phyloP scores from a whole-genome alignment of 1,140 invertebrate species.

The Holotrichia oblita region DNA sequence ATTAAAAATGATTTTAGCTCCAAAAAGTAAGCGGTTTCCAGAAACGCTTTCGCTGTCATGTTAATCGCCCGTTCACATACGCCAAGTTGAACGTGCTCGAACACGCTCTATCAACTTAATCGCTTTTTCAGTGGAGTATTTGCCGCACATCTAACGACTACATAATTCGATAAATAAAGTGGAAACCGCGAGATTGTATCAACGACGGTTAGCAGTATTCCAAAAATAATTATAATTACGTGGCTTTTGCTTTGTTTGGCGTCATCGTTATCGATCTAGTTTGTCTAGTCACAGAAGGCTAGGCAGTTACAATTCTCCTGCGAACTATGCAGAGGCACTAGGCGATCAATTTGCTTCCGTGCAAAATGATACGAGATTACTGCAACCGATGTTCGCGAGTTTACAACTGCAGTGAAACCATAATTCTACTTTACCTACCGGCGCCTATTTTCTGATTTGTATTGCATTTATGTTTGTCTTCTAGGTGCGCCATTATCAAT shows the following conservation, averaged over 20 bases:
- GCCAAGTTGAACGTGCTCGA: constrained; percentile 9
- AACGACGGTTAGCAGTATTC: neutral
- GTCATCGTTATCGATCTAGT: constrained; percentile 19
- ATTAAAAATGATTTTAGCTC: no score
- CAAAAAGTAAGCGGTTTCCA: neutral
- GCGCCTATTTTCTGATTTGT: neutral
- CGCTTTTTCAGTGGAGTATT: neutral
- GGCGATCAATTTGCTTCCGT: constrained; percentile 24
- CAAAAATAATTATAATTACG: constrained; percentile 35
- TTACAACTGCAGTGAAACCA: constrained; percentile 17
- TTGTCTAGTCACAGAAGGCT: neutral
- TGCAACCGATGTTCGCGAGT: neutral
- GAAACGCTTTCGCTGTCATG: neutral
- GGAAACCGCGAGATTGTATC: constrained; percentile 20
- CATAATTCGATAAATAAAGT: constrained; percentile 31
- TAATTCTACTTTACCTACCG: neutral
- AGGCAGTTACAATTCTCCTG: neutral
- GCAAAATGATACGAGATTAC: neutral
- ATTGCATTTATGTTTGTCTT: neutral
- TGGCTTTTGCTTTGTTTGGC: constrained; percentile 12
- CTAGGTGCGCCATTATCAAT: neutral
- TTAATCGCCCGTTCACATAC: neutral
- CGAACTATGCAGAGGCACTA: neutral
- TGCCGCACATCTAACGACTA: neutral
- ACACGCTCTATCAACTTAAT: constrained; percentile 20